A percentile compares a stretch with the other conserved stretches of the same genome.
These are phyloP conservation scores for Apeira syringaria DNA, from an alignment of 2,888 invertebrate species.

Conservation along the genomic window DNA sequence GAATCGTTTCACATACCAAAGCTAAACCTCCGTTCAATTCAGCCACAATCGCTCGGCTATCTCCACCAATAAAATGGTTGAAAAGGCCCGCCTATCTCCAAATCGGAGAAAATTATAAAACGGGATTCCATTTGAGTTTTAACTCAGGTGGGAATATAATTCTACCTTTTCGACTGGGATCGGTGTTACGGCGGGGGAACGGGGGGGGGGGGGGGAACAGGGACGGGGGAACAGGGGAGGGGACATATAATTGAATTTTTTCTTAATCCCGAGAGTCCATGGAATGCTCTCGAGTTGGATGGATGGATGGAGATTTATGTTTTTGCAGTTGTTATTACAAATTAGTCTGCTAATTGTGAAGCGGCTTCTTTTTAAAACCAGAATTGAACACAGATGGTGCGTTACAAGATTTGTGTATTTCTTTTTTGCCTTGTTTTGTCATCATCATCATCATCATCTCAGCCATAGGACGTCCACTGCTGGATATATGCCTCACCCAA, in stretches of 20 bases:
- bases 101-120: slow-evolving; percentile 62
- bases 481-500: too few species aligned
- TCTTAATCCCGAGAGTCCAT: slow-evolving; percentile 52
- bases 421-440: too few species aligned
- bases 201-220: slow-evolving; percentile 27
- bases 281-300: slow-evolving; percentile 36
- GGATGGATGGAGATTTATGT: slow-evolving; percentile 41
- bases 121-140: slow-evolving; percentile 60
- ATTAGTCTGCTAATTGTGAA: slow-evolving; percentile 31
- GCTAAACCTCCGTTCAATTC: slow-evolving; percentile 21
- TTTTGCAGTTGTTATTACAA: slow-evolving; percentile 33
- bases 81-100: slow-evolving; percentile 40
- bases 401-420: too few species aligned
- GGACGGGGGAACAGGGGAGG: slow-evolving; percentile 12
- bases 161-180: slow-evolving; percentile 41
- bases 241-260: slow-evolving; percentile 63
- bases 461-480: too few species aligned
- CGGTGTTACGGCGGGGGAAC: neutral
- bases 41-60: slow-evolving; percentile 29
- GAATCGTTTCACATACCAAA: slow-evolving; percentile 23
- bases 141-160: slow-evolving; percentile 46
- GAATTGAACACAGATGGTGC: neutral
- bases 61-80: slow-evolving; percentile 39
- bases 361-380: slow-evolving; percentile 4
- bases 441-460: too few species aligned